Evolutionary conservation across 2,113 vertebrate species (phyloP), one percentile per base, ranked within the genome.

Genomic region (Andinoacara biseriatus): DNA sequence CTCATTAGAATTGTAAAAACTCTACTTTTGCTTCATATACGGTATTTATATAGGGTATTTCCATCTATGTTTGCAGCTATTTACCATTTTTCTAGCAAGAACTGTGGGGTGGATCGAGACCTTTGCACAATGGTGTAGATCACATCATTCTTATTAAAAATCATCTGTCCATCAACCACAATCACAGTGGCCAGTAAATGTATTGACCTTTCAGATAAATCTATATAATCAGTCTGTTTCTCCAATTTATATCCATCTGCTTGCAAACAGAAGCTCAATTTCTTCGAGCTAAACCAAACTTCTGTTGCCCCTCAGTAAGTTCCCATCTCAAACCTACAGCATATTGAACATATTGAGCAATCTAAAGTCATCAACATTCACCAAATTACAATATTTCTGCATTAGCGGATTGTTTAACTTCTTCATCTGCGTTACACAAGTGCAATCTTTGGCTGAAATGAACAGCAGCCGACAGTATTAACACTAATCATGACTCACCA

Each of bases 81-180:
- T 67, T 46, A 1, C 38, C 22, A 46, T 67, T 67, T 67, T 49
- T 3, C 38, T 40, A 40, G 38, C 38, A 40, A 40, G 63, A 49
- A 67, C 46, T 46, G 3, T 46, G 15, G 15, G 40, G 2, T 67
- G 63, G 3, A 22, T 49, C 14, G 26, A 46, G 46, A 67, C 22
- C 18, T 67, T 67, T 67, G 22, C 63, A 67, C 40, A 49, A 40
- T 15, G 26, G 40, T 49, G 84, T 57, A 77, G 84, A 81, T 79
- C 76, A 78, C 35, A 58, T 40, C 86, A 82, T 63, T 62, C 74
- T 87, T 87, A 88, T 84, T 89, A 92, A 91, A 92, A 91, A 88
- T 89, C 87, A 92, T 80, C 84, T 83, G 54, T 56, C 83, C 82
- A 60, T 87, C 83, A 81, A 35, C 61, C 20, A 77, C 76, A 83